Evolutionary conservation across 2,797 vertebrate species (phyloP).

Genomic region (Falco berigora): DNA sequence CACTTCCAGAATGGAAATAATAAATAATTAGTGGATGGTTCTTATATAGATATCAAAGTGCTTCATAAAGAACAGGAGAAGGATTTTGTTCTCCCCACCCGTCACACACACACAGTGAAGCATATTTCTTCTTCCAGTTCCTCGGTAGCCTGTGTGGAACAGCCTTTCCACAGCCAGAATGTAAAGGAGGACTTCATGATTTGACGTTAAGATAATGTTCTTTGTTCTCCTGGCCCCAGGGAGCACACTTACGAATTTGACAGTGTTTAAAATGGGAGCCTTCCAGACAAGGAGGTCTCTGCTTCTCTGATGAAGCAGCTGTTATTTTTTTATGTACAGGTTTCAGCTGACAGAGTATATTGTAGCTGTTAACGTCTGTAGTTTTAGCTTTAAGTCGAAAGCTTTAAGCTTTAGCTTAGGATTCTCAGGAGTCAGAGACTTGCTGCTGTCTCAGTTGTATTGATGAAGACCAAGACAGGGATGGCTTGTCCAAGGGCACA

Average conservation of each 20-base stretch:
- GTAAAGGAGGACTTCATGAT: not conserved
- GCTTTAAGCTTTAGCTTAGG: not conserved
- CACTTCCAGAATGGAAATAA: not conserved
- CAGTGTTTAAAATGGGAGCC: not conserved
- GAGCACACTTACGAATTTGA: not conserved
- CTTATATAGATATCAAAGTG: not conserved
- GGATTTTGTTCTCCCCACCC: not conserved
- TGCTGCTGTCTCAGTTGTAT: not conserved
- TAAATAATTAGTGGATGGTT: not conserved
- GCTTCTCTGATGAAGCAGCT: not conserved
- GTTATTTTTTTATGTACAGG: not conserved
- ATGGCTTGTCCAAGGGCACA: not conserved
- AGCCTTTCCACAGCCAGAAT: not conserved
- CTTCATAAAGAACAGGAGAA: not conserved
- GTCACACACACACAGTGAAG: fast-evolving
- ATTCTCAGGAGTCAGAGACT: not conserved
- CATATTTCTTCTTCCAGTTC: not conserved
- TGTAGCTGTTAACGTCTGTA: not conserved
- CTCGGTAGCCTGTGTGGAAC: not conserved
- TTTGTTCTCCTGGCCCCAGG: not conserved
- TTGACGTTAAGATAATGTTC: not conserved
- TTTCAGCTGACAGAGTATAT: not conserved
- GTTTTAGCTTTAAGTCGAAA: not conserved
- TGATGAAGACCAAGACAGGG: not conserved
- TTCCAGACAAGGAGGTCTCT: not conserved